Conservation (phyloP, 2,113 vertebrate species). For the Leucopsar rothschildi region DNA sequence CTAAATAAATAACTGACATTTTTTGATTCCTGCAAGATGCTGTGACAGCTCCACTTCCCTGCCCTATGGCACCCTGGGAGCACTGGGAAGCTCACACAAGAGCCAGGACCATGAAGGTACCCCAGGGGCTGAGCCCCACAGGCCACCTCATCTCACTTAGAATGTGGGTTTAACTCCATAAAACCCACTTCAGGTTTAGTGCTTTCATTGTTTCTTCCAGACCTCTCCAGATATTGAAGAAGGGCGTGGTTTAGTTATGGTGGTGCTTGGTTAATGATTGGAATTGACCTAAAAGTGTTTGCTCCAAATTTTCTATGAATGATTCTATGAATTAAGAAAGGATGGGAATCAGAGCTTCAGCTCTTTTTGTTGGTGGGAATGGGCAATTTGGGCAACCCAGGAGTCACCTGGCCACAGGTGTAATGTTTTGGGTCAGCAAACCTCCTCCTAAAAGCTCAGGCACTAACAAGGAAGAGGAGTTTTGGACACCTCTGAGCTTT, state of each 20-base stretch:
- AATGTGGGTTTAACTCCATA: not conserved
- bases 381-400: fast-evolving
- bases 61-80: fast-evolving
- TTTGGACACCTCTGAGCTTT: not conserved
- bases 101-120: not conserved
- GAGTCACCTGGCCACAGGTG: too few relatives aligned
- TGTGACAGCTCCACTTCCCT: not conserved
- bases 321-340: not conserved
- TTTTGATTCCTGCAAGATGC: not conserved
- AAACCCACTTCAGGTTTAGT: not conserved
- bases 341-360: not conserved
- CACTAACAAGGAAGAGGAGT: fast-evolving
- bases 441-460: not conserved
- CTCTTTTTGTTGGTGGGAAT: fast-evolving
- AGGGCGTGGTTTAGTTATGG: fast-evolving
- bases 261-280: fast-evolving
- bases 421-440: not conserved
- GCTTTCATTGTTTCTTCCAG: not conserved
- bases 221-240: not conserved
- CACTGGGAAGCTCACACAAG: fast-evolving
- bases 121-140: not conserved
- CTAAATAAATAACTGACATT: not conserved
- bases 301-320: not conserved
- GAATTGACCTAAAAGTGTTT: too few relatives aligned
- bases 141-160: fast-evolving